A percentile compares a stretch with the other conserved stretches of the same genome.
Evolutionary conservation across 1,140 invertebrate species (phyloP).

Genomic region (Listronotus oregonensis): DNA sequence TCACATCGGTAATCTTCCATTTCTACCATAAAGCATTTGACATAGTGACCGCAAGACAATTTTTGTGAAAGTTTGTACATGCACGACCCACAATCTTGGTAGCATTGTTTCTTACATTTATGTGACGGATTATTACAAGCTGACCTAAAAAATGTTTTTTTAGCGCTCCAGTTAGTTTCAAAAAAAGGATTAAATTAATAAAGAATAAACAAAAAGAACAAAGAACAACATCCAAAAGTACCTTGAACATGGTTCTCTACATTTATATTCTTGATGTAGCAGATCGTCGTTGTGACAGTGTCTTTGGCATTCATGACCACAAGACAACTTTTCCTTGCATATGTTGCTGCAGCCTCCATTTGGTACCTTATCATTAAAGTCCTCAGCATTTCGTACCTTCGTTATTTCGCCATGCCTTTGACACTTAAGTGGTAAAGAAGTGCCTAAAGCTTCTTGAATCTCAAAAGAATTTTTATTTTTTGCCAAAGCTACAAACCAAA

Average conservation of each 20-base stretch:
- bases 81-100: constrained; percentile 57
- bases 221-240: not conserved
- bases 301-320: constrained; percentile 63
- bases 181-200: too few species aligned
- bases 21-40: constrained; percentile 52
- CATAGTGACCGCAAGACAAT: constrained; percentile 58
- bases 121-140: constrained; percentile 55
- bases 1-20: constrained; percentile 50
- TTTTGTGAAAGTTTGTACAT: constrained; percentile 48
- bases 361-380: constrained; percentile 34
- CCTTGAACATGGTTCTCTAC: constrained; percentile 42
- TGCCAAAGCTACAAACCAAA: constrained; percentile 58
- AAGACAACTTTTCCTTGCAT: constrained; percentile 56
- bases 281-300: constrained; percentile 60
- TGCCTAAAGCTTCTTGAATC: constrained; percentile 56
- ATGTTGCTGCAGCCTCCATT: constrained; percentile 59
- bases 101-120: constrained; percentile 58
- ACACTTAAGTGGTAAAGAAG: constrained; percentile 53
- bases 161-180: too few species aligned
- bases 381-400: constrained; percentile 48
- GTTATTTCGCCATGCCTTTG: constrained; percentile 55
- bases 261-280: constrained; percentile 56
- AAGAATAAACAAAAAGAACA: too few species aligned
- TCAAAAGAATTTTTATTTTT: constrained; percentile 58
- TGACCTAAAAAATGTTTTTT: constrained; percentile 4